phyloP scores from a whole-genome alignment of 2,888 invertebrate species.

The Metopia argyrocephala region DNA sequence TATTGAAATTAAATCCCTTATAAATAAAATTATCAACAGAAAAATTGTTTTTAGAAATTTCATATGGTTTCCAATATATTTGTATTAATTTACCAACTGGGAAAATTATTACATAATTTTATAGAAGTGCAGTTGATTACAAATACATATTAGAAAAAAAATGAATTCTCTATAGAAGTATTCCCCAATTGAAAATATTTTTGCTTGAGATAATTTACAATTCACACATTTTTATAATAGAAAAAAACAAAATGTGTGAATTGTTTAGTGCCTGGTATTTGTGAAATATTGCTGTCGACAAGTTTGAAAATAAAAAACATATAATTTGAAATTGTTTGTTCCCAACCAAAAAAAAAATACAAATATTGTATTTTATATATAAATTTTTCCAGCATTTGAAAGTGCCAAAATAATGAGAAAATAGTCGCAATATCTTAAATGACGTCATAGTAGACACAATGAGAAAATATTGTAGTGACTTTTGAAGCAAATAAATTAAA shows the following conservation, averaged over 20 bases:
- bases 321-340: background rate
- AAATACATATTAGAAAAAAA: no score
- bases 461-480: constrained; percentile 4
- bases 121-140: no score
- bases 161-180: no score
- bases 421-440: background rate
- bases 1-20: background rate
- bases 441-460: background rate
- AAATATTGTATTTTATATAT: background rate
- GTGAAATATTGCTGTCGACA: constrained; percentile 5
- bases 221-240: constrained; percentile 15
- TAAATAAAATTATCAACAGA: background rate
- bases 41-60: background rate
- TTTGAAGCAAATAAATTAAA: background rate
- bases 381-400: background rate
- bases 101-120: background rate
- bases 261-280: constrained; percentile 7
- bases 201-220: background rate
- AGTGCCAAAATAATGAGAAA: background rate
- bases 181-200: constrained; percentile 1
- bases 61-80: background rate
- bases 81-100: background rate
- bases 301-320: background rate
- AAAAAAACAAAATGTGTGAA: background rate
- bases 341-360: background rate